Percentiles rank a stretch among this genome's conserved stretches.
Conservation (phyloP, 2,113 vertebrate species). For the Piaya cayana region DNA sequence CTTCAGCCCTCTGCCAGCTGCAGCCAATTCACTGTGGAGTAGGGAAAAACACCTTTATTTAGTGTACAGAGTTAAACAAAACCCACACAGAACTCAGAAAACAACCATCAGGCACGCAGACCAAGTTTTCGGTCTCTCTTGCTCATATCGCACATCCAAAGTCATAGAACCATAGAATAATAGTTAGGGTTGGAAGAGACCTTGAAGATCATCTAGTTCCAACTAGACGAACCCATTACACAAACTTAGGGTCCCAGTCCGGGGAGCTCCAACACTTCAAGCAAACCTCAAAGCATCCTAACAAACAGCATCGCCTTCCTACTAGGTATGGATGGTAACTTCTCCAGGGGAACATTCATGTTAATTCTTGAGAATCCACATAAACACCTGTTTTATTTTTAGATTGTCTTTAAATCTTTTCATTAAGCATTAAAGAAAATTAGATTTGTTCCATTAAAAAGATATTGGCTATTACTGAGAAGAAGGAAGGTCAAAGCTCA, state of each 20-base stretch:
- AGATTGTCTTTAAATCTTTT: background rate
- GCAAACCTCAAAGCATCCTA: background rate
- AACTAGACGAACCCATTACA: background rate
- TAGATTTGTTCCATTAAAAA: background rate
- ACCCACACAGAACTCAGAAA: accelerated
- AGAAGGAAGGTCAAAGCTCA: background rate
- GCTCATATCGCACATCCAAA: accelerated
- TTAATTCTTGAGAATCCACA: background rate
- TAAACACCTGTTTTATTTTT: background rate
- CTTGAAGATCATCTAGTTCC: no score
- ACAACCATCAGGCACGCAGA: background rate
- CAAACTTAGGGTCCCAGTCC: accelerated
- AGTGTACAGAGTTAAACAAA: background rate
- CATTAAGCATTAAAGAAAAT: background rate
- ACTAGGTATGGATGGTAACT: background rate
- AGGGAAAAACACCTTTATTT: background rate
- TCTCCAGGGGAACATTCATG: background rate
- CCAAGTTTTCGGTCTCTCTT: background rate
- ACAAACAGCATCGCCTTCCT: background rate
- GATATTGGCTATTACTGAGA: background rate
- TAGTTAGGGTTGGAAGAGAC: no score
- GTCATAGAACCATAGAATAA: no score
- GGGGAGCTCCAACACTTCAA: background rate
- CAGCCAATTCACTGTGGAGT: accelerated
- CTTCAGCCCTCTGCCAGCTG: background rate